Percentiles rank a stretch among this genome's conserved stretches.
Conservation (phyloP, 1,140 invertebrate genomes). For the Araneus ventricosus region DNA sequence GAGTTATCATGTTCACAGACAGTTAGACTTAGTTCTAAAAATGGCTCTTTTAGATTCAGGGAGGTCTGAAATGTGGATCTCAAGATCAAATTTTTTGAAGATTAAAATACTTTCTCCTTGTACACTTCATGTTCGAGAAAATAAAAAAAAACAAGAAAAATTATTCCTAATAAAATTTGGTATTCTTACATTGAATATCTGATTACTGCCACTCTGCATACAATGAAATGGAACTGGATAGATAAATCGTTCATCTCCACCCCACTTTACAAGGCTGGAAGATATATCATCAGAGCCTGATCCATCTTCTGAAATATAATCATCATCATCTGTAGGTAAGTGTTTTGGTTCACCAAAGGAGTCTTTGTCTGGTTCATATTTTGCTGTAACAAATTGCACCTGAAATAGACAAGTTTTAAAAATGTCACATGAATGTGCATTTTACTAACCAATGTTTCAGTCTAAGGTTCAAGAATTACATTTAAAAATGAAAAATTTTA, state of each 20-base stretch:
- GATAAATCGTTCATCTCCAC: constrained; percentile 36
- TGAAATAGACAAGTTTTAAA: not conserved
- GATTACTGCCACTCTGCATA: not conserved
- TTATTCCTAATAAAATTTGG: not conserved
- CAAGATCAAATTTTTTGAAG: too few relatives aligned
- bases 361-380: not conserved
- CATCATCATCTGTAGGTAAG: constrained; percentile 70
- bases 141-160: not conserved
- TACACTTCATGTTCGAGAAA: too few relatives aligned
- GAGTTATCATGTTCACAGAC: too few relatives aligned
- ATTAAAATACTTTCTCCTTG: too few relatives aligned
- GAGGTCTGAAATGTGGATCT: too few relatives aligned
- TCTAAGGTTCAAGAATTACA: too few relatives aligned
- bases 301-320: constrained; percentile 71
- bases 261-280: not conserved
- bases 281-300: constrained; percentile 66
- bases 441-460: too few relatives aligned
- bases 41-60: too few relatives aligned
- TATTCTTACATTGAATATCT: constrained; percentile 45
- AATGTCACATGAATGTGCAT: too few relatives aligned
- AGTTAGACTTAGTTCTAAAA: too few relatives aligned
- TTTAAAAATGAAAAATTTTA: too few relatives aligned
- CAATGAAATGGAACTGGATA: constrained; percentile 63
- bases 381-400: constrained; percentile 65
- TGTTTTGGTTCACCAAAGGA: constrained; percentile 41